Evolutionary conservation across 2,113 vertebrate species (phyloP), one percentile per base, ranked within the genome.

Genomic region (Picathartes gymnocephalus): DNA sequence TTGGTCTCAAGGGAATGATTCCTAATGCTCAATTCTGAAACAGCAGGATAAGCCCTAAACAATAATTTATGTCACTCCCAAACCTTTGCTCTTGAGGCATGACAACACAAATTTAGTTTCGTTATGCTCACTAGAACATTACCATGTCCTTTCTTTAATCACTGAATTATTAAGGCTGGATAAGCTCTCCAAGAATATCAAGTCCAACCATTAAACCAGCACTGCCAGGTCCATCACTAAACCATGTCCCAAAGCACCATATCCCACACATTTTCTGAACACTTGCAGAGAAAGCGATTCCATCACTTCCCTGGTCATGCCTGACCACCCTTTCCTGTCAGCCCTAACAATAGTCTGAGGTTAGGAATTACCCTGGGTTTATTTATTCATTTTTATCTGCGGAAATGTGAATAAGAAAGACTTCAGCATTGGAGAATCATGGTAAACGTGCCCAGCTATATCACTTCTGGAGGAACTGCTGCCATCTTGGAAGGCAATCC

Each of bases 241-340:
- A 76, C 22, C 30, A 45, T 4, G 13, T 39, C 60, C 33, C 51
- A 65, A 23, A 11, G 50, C 44, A 40, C 45, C 39, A 14, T n/a
- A 61, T 27, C 62, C 39, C 13, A 35, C 53, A 35, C 0, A 0
- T 47, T 54, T 61, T 31, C 35, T 42, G 54, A 39, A 51, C 2
- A 2, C 19, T 42, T 54, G 48, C 40, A 77, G 21, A 21, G 40
- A 62, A 31, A 48, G 35, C 1, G 2, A 83, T 62, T 70, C 64
- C 56, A 37, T 31, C 71, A 42, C 56, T 62, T 77, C 35, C 66
- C 42, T 44, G 27, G 31, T 47, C 47, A 48, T 42, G 64, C 56
- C 79, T 76, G 40, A 76, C 61, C 21, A 76, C 40, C 20, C 48
- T 16, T 83, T 77, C 73, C 48, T 69, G 28, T 12, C 54, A 79